Percentiles rank a stretch among this genome's conserved stretches.
Evolutionary conservation across 2,113 vertebrate species (phyloP).

Genomic region (Hystrix brachyura): DNA sequence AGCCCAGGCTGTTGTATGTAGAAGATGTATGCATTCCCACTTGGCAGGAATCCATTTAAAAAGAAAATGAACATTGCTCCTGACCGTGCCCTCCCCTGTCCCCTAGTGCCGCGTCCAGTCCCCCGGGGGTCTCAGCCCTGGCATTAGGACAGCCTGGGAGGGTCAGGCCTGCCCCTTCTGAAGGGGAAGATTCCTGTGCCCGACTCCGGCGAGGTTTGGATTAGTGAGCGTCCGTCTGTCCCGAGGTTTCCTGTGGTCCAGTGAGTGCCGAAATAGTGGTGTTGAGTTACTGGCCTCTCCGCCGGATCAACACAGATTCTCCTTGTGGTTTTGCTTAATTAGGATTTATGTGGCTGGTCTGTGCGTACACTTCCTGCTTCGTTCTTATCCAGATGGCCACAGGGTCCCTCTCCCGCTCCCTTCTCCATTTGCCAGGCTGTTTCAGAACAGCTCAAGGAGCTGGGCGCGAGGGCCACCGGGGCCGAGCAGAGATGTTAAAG

Average conservation of each 20-base stretch:
- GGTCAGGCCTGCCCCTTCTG: not conserved
- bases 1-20: not conserved
- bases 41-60: not conserved
- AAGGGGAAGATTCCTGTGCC: not conserved
- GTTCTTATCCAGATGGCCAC: not conserved
- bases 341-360: not conserved
- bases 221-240: no score
- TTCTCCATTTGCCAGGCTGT: not conserved
- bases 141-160: not conserved
- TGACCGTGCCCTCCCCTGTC: no score
- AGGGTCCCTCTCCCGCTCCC: not conserved
- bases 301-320: not conserved
- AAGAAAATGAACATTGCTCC: not conserved
- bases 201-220: not conserved
- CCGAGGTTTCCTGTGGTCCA: not conserved
- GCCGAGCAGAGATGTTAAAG: not conserved
- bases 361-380: no score
- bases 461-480: no score
- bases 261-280: accelerated
- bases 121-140: accelerated
- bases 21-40: accelerated
- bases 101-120: not conserved
- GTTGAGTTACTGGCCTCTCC: accelerated
- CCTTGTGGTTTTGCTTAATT: not conserved
- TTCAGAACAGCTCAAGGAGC: not conserved